phyloP scores from a whole-genome alignment of 2,888 invertebrate species.

The Perithous albicinctus region DNA sequence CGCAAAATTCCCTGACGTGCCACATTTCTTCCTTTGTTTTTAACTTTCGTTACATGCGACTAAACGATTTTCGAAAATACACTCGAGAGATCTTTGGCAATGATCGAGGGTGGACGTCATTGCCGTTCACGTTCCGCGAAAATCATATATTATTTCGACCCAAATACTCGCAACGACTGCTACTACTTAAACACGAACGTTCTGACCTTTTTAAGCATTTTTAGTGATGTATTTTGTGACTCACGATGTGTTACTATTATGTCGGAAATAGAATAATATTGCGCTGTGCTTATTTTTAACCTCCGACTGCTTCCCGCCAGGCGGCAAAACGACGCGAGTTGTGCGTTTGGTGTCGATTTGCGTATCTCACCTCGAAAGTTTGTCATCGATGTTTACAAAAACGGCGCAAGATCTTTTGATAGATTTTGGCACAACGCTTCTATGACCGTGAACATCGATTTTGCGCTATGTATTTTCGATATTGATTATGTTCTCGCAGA shows the following conservation, averaged over 20 bases:
- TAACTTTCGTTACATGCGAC: slow-evolving; percentile 1
- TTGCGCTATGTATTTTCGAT: too few species aligned
- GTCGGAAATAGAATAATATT: slow-evolving; percentile 52
- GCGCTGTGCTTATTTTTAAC: not conserved
- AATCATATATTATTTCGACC: slow-evolving; percentile 30
- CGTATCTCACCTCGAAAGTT: too few species aligned
- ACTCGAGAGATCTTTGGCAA: slow-evolving; percentile 13
- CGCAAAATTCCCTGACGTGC: slow-evolving; percentile 45
- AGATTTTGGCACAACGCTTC: too few species aligned
- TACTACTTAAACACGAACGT: not conserved
- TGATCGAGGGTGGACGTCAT: slow-evolving; percentile 35
- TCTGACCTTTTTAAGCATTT: slow-evolving; percentile 46
- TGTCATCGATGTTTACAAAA: too few species aligned
- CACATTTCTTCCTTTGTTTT: slow-evolving; percentile 33
- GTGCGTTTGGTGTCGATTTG: too few species aligned
- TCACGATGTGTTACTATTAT: slow-evolving; percentile 37
- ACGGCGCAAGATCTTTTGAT: too few species aligned
- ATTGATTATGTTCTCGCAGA: too few species aligned
- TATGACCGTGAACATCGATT: too few species aligned
- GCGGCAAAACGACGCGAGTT: too few species aligned
- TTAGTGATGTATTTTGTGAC: slow-evolving; percentile 2
- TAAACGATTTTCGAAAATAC: slow-evolving; percentile 41
- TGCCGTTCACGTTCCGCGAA: slow-evolving; percentile 45
- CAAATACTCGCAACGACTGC: slow-evolving; percentile 27
- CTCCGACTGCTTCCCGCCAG: not conserved